Evolutionary conservation across 2,797 vertebrate species (phyloP).

Genomic region (Hephaestus fuliginosus): DNA sequence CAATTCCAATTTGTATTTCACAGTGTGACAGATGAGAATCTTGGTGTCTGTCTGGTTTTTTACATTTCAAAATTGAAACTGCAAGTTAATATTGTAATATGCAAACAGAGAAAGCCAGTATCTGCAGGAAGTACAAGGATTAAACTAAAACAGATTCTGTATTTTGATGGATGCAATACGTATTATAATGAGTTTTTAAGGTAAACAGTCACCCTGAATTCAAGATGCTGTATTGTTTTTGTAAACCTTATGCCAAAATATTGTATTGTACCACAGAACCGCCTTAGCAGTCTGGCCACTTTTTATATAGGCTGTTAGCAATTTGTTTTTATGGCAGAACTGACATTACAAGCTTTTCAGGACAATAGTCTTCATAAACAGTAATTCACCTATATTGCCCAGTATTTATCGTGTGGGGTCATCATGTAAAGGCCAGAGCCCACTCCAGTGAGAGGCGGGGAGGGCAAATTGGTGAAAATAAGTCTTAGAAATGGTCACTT

Average conservation of each 20-base stretch:
- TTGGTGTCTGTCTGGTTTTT: neutral
- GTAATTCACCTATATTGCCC: conserved; percentile 17
- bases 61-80: conserved; percentile 43
- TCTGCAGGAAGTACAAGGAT: neutral
- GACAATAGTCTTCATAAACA: conserved; percentile 30
- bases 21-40: conserved; percentile 28
- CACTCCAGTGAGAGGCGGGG: neutral
- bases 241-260: neutral
- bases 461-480: conserved; percentile 12
- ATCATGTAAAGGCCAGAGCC: conserved; percentile 24
- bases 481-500: conserved; percentile 26
- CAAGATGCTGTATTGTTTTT: neutral
- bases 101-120: neutral
- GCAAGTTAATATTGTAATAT: conserved; percentile 15
- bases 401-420: conserved; percentile 27
- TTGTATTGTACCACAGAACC: neutral
- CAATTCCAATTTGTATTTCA: conserved; percentile 40
- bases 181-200: conserved; percentile 16
- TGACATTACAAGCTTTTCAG: conserved; percentile 24
- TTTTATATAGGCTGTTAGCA: conserved; percentile 6
- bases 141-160: neutral
- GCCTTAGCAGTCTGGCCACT: neutral
- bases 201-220: neutral
- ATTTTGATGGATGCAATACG: conserved; percentile 27
- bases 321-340: conserved; percentile 24